phyloP scores from a whole-genome alignment of 2,113 vertebrate species.

The Pygoscelis antarcticus region DNA sequence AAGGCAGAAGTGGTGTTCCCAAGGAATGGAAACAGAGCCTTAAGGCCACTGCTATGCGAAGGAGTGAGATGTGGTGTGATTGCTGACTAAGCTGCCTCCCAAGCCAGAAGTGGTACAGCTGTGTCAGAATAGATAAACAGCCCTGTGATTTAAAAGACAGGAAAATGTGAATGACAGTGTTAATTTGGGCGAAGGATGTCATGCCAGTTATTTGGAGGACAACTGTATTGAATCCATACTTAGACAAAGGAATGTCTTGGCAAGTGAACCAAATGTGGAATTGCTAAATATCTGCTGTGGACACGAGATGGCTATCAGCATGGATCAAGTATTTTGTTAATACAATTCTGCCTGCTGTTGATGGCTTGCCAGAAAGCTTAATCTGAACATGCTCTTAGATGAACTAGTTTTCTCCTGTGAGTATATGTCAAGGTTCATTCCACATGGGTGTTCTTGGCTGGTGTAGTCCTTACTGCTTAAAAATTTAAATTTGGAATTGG shows the following conservation, averaged over 20 bases:
- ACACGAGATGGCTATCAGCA: background rate
- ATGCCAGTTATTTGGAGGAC: background rate
- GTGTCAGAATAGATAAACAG: background rate
- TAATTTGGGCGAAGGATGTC: background rate
- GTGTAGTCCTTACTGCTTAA: background rate
- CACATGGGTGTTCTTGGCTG: background rate
- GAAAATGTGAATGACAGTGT: background rate
- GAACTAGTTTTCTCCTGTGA: background rate
- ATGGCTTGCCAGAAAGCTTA: background rate
- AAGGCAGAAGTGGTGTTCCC: background rate
- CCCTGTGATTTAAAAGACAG: background rate
- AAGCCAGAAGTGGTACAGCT: background rate
- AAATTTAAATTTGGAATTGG: background rate
- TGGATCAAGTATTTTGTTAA: background rate
- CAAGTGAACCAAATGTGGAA: background rate
- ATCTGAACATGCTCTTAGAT: background rate
- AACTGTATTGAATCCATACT: background rate
- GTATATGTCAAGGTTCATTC: background rate
- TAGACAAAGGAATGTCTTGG: background rate
- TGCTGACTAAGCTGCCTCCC: conserved; percentile 7
- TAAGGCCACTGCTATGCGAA: background rate
- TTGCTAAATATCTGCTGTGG: background rate
- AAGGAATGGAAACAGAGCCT: background rate
- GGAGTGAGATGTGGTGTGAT: background rate
- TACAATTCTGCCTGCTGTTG: background rate